Evolutionary conservation across 2,888 invertebrate species (phyloP), one percentile per base, ranked within the genome.

Genomic region (Trypoxylon attenuatum): DNA sequence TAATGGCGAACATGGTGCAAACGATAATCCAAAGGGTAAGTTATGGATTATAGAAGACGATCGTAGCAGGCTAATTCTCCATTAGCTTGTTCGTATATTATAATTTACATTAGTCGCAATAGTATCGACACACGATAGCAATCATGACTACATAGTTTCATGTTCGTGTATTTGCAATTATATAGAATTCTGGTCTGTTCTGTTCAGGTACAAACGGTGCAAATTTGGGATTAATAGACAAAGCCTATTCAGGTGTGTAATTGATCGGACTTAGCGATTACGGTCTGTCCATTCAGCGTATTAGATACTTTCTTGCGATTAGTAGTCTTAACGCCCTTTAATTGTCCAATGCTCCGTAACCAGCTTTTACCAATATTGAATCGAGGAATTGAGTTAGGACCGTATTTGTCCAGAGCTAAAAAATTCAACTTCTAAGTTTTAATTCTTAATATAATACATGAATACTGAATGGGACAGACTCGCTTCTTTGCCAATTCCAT

Each of bases 221-320:
- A 77, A 83, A 85, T 83, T 78, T 83, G 77, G 76, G 83, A 79
- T 79, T 85, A 81, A 81, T 84, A 83, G 83, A 83, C 73, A 84
- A 84, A 84, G 79, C 84, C 80, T 87, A 85, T 76, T 79, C 86
- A 87, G 87, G 87, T 87, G 85, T 87, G 87, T 87, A 69, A 72
- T 54, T 33, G 33, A 52, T 38, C 27, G 21, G 56, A 68, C 52
- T 61, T 57, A 63, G 67, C 45, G 56, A 51, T 41, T 54, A 27
- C 13, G 67, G 81, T 85, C 86, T 85, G 82, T 82, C 86, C 84
- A 85, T 86, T 86, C 86, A 85, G 85, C 78, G 79, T 82, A 80
- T 79, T 69, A n/a, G n/a, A n/a, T n/a, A n/a, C n/a, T 62, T 76
- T 57, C 19, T 21, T 29, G 16, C 2, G 25, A 13, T 8, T 6